These are phyloP conservation scores for Eupsilia transversa DNA, from an alignment of 2,888 invertebrate genomes.

Conservation along the genomic window DNA sequence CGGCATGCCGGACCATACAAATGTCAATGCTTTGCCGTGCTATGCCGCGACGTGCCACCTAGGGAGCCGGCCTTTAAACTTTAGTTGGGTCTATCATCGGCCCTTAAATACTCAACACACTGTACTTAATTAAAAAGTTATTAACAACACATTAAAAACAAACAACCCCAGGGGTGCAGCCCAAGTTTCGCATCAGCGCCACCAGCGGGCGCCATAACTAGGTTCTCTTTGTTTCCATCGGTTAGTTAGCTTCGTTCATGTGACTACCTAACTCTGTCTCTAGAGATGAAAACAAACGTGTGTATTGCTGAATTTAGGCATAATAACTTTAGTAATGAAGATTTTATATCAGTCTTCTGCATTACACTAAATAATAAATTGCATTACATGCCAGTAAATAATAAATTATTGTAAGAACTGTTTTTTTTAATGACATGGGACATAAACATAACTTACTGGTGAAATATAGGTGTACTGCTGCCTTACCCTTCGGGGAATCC, in stretches of 20 bases:
- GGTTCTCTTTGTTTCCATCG: constrained; percentile 32
- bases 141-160: constrained; percentile 1
- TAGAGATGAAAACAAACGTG: constrained; percentile 5
- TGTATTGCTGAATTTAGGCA: background rate
- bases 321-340: background rate
- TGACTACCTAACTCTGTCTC: constrained; percentile 30
- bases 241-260: constrained; percentile 21
- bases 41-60: background rate
- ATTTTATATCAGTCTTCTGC: background rate
- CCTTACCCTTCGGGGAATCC: no score
- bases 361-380: no score
- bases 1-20: background rate
- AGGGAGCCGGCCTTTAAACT: background rate
- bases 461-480: no score
- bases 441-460: no score
- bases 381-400: background rate
- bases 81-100: background rate
- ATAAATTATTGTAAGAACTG: background rate
- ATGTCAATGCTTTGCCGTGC: background rate
- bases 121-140: constrained; percentile 18
- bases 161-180: background rate
- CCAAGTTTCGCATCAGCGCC: constrained; percentile 7
- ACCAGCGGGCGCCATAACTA: constrained; percentile 24
- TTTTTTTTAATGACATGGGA: no score
- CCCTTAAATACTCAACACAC: background rate